Evolutionary conservation across 2,797 vertebrate species (phyloP).

Genomic region (Ceyx erithaca): DNA sequence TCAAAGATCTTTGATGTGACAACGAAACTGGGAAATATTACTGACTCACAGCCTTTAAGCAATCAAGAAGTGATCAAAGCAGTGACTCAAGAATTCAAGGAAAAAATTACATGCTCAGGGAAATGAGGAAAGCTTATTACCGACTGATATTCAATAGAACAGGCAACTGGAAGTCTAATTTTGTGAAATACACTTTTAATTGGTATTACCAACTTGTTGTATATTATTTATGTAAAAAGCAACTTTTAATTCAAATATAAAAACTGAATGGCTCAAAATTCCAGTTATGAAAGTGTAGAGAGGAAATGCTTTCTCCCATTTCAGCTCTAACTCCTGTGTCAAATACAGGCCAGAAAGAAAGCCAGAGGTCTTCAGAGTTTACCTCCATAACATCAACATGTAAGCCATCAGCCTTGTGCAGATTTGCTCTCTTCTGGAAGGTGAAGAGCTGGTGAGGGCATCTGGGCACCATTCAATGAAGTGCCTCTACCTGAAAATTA

Average conservation of each 20-base stretch:
- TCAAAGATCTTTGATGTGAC: constrained; percentile 68
- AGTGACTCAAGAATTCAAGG: constrained; percentile 65
- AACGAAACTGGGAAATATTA: constrained; percentile 44
- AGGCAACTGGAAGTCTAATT: constrained; percentile 33
- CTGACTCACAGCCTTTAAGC: constrained; percentile 65
- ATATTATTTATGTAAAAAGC: constrained; percentile 43
- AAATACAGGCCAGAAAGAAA: not conserved
- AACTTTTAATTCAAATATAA: constrained; percentile 17
- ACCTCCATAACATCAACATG: fast-evolving
- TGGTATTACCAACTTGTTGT: constrained; percentile 35
- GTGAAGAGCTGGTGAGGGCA: not conserved
- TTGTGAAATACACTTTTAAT: constrained; percentile 64
- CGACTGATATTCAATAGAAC: constrained; percentile 43
- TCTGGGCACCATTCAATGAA: not conserved
- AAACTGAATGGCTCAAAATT: constrained; percentile 15
- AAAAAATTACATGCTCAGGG: constrained; percentile 59
- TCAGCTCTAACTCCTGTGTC: not conserved
- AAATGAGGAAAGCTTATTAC: constrained; percentile 54
- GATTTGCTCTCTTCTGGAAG: not conserved
- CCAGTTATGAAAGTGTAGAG: not conserved
- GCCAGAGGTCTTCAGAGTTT: not conserved
- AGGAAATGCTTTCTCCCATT: constrained; percentile 4
- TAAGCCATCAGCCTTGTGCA: not conserved
- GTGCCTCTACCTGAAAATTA: not conserved
- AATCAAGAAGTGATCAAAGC: constrained; percentile 64